phyloP scores from a whole-genome alignment of 2,888 invertebrate species.

The Aphodius granarius region DNA sequence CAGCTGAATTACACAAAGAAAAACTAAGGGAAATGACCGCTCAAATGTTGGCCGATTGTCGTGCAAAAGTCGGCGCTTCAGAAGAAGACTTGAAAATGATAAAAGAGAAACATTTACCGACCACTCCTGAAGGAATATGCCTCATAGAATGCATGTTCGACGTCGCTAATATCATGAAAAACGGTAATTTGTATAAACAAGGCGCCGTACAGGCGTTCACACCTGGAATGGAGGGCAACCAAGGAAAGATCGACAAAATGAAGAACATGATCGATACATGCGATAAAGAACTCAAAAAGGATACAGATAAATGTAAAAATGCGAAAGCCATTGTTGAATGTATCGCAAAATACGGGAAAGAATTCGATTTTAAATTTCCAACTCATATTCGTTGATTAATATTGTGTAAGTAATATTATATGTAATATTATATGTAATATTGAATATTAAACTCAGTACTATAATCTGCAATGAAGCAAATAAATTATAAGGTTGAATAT shows the following conservation, averaged over 20 bases:
- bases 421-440: neutral
- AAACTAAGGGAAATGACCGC: slow-evolving; percentile 35
- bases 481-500: neutral
- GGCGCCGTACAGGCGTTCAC: slow-evolving; percentile 44
- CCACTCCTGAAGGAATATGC: slow-evolving; percentile 44
- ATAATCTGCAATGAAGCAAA: neutral
- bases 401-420: neutral
- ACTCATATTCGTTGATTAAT: neutral
- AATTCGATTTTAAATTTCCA: slow-evolving; percentile 35
- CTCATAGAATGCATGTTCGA: slow-evolving; percentile 48
- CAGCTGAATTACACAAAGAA: slow-evolving; percentile 21
- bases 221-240: slow-evolving; percentile 41
- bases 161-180: slow-evolving; percentile 44
- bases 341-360: slow-evolving; percentile 39
- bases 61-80: slow-evolving; percentile 43
- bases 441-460: neutral
- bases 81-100: slow-evolving; percentile 44
- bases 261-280: slow-evolving; percentile 43
- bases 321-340: slow-evolving; percentile 45
- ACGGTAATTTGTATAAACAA: slow-evolving; percentile 45
- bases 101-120: slow-evolving; percentile 42
- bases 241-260: slow-evolving; percentile 39
- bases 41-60: slow-evolving; percentile 40
- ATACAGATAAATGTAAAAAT: slow-evolving; percentile 40
- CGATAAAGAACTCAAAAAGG: slow-evolving; percentile 41